Conservation (phyloP, 1,140 invertebrate species). For the Zaprionus davidi region DNA sequence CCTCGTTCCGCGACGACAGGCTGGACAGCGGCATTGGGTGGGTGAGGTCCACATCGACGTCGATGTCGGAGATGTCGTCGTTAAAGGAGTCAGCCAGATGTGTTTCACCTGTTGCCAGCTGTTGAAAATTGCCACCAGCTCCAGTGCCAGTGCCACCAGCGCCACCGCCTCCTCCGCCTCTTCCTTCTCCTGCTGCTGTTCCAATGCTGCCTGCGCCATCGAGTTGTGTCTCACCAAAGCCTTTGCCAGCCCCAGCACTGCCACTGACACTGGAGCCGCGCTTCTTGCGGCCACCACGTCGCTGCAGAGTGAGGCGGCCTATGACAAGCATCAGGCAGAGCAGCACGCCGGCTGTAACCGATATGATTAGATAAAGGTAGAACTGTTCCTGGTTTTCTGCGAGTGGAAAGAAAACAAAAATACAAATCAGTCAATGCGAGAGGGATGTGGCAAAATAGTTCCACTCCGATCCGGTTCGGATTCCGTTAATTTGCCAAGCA, state of each 20-base stretch:
- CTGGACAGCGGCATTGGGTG: conserved; percentile 86
- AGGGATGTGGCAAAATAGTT: neutral
- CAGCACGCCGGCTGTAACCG: conserved; percentile 88
- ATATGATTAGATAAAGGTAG: conserved; percentile 91
- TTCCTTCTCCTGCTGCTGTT: conserved; percentile 1
- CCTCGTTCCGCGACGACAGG: conserved; percentile 68
- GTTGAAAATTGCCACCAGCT: conserved; percentile 84
- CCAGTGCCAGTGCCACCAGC: conserved; percentile 19
- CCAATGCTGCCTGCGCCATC: conserved; percentile 6
- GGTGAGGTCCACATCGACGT: conserved; percentile 89
- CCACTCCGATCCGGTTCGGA: neutral
- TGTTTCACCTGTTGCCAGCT: conserved; percentile 85
- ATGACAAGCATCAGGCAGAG: conserved; percentile 89
- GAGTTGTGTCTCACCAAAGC: conserved; percentile 41
- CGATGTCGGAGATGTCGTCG: conserved; percentile 90
- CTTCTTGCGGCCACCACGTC: conserved; percentile 85
- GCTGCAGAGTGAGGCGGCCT: conserved; percentile 87
- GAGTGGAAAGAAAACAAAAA: conserved; percentile 1
- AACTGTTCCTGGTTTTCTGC: conserved; percentile 92
- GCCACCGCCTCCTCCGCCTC: conserved; percentile 9
- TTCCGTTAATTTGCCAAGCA: neutral
- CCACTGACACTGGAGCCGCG: conserved; percentile 51
- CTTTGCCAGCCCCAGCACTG: conserved; percentile 38
- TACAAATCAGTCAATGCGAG: neutral
- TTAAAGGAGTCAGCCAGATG: conserved; percentile 89